Conservation (phyloP, 2,113 vertebrate genomes). For the Gnathonemus longibarbis region DNA sequence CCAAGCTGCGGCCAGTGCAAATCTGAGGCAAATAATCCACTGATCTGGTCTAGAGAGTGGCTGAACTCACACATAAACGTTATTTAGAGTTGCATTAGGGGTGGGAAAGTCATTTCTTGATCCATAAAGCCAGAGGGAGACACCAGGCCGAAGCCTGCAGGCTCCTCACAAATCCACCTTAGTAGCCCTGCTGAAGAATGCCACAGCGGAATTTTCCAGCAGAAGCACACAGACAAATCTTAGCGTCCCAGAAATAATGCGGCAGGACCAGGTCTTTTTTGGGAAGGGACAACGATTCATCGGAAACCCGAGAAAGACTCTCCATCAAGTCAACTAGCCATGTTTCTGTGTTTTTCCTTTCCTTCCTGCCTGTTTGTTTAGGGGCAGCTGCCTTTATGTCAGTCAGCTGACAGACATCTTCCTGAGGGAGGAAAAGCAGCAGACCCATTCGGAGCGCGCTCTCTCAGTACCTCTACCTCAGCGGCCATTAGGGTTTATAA, state of each 20-base stretch:
- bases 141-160: constrained; percentile 56
- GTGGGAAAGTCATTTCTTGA: constrained; percentile 55
- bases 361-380: constrained; percentile 66
- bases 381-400: constrained; percentile 49
- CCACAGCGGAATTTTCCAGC: constrained; percentile 56
- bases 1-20: constrained; percentile 51
- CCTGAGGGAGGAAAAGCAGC: neutral
- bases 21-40: constrained; percentile 57
- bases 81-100: constrained; percentile 57
- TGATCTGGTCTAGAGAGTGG: constrained; percentile 55
- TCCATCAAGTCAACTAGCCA: constrained; percentile 69
- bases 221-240: constrained; percentile 62
- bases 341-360: constrained; percentile 28
- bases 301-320: constrained; percentile 70
- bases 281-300: constrained; percentile 70
- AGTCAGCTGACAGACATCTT: neutral
- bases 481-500: neutral
- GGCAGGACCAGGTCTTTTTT: constrained; percentile 70
- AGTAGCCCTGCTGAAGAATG: constrained; percentile 52
- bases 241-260: constrained; percentile 68
- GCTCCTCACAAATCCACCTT: constrained; percentile 49
- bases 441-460: neutral
- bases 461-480: neutral
- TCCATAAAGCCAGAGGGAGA: constrained; percentile 61
- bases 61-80: constrained; percentile 62